phyloP scores from a whole-genome alignment of 2,888 invertebrate genomes.

The Laspeyria flexula region DNA sequence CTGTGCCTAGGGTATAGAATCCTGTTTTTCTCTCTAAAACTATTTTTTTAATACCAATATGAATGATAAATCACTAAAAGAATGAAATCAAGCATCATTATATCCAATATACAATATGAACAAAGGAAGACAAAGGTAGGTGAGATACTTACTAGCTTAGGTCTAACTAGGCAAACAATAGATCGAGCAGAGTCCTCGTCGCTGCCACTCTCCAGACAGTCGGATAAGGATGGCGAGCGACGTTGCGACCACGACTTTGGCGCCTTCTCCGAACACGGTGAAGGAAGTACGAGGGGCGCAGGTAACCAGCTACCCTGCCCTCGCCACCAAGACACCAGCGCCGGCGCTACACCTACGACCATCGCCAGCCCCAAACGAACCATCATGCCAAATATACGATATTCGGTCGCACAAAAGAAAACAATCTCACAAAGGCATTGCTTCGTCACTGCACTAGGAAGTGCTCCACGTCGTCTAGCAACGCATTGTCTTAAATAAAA shows the following conservation, averaged over 20 bases:
- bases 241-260: conserved; percentile 67
- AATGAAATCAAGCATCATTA: background rate
- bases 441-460: conserved; percentile 53
- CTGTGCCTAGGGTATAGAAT: no score
- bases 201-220: conserved; percentile 79
- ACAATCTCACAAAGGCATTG: conserved; percentile 40
- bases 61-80: no score
- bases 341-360: conserved; percentile 83
- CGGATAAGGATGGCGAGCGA: conserved; percentile 79
- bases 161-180: conserved; percentile 78
- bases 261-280: conserved; percentile 60
- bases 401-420: conserved; percentile 17
- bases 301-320: conserved; percentile 66
- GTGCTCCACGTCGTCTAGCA: conserved; percentile 41
- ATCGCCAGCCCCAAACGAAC: conserved; percentile 80
- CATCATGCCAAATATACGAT: conserved; percentile 55
- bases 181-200: conserved; percentile 81
- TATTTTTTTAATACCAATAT: no score
- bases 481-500: conserved; percentile 71
- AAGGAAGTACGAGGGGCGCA: conserved; percentile 55
- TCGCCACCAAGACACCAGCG: conserved; percentile 82
- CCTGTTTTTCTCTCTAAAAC: no score
- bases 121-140: background rate
- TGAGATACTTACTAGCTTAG: conserved; percentile 74
- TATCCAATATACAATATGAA: background rate